A percentile compares a stretch with the other conserved stretches of the same genome.
Evolutionary conservation across 2,113 vertebrate genomes (phyloP).

Genomic region (Halichoerus grypus): DNA sequence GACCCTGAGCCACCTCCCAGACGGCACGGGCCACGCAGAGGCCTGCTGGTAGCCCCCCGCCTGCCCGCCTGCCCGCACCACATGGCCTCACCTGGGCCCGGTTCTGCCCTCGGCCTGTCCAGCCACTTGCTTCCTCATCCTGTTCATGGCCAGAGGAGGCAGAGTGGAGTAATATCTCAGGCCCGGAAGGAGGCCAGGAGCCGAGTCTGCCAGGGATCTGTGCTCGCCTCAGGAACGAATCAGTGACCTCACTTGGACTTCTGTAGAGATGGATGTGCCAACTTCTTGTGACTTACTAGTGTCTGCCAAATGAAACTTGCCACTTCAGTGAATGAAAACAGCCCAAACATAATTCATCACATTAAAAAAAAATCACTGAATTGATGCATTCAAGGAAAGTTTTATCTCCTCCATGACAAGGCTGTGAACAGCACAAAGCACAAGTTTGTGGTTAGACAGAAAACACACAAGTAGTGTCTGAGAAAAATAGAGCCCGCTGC

Average conservation of each 20-base stretch:
- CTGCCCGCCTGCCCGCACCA: accelerated
- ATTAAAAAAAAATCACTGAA: background rate
- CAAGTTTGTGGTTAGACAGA: background rate
- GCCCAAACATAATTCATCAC: background rate
- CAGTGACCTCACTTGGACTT: background rate
- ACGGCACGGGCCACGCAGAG: accelerated
- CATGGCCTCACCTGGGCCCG: accelerated
- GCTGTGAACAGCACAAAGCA: background rate
- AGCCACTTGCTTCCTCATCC: background rate
- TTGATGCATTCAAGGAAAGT: background rate
- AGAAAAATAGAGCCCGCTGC: background rate
- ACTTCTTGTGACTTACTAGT: background rate
- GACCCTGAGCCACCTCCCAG: background rate
- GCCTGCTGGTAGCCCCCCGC: background rate
- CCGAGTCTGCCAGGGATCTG: background rate
- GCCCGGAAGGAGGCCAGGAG: background rate
- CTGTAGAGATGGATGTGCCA: background rate
- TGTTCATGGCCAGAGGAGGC: background rate
- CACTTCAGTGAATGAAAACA: background rate
- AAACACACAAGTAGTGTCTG: background rate
- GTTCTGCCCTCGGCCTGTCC: background rate
- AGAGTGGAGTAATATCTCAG: background rate
- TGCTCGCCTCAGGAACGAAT: background rate
- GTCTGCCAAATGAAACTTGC: background rate
- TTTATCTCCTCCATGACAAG: constrained; percentile 22